Evolutionary conservation across 2,888 invertebrate genomes (phyloP), one percentile per base, ranked within the genome.

Genomic region (Drosophila lutescens): DNA sequence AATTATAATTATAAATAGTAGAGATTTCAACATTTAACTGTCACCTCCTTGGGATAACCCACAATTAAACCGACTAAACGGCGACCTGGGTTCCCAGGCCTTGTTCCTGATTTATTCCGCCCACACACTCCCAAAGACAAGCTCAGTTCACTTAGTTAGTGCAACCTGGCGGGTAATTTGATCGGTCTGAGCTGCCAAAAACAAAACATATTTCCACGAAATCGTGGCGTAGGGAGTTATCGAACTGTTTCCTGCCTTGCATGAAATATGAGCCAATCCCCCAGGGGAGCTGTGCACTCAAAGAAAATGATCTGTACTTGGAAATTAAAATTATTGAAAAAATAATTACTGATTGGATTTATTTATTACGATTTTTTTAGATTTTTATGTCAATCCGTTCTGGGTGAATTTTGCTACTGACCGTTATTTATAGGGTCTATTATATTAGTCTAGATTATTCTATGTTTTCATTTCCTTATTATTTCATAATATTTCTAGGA

Each of bases 261-360:
- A 41, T 86, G 86, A 83, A 83, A 86, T 77, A 68, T 81, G 86
- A 86, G 73, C 65, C 41, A 12, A 32, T 10, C 17, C 40, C 8
- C 20, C 40, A n/a, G 17, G 12, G 1, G 1, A 9, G 13, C 23
- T 38, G 1, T n/a, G 38, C 56, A 50, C 68, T 1, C 32, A 2
- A 13, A 62, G 57, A 59, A 44, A 62, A 20, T 7, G 8, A 12
- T 12, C 0, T n/a, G 2, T 8, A 17, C 15, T 20, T 17, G 4
- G 1, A 13, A 20, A 20, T 0, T 4, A 23, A 2, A 20, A 20
- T 20, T 20, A 20, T 20, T 20, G 20, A 20, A 20, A 20, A 20
- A 20, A 20, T 20, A 20, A 20, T 20, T 26, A 26, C 23, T 26
- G 23, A 26, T 26, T 2, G 23, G 4, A 26, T 26, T 30, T 1